Base-by-base conservation (phyloP, 1,140 invertebrate species). In the Pachypsylla venusta region DNA sequence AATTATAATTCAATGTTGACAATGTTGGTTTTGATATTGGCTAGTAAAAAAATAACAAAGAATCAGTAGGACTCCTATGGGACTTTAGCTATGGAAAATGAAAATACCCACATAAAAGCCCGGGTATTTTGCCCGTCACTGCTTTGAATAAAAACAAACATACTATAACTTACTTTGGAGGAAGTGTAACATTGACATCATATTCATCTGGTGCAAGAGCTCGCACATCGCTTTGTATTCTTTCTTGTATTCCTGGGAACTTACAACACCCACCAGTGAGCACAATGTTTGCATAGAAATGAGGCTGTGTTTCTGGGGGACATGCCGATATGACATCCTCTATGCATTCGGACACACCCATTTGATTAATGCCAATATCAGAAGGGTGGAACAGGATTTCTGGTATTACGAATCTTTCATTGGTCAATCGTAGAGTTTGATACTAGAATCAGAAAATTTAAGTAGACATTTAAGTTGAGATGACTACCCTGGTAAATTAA, bases 321-420 rank as follows among this genome's bases (percentile, higher is more conserved):
- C 87, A 88, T 0, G 73, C 67, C 62, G 81, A 76, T 5, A 94
- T 79, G 10, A 80, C 79, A 65, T 89, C 75, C 27, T 86, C 79
- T 48, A 98, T 83, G 13, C 88, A 84, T 76, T 99, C 94, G 0
- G 87, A 76, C 62, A 99, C 87, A 4, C 96, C 97, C 82, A 94
- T 93, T 73, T 95, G 87, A 53, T 83, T 77, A 54, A 99, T 89
- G 1, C 93, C 93, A 57, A 99, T 84, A 75, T 98, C 93, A 0
- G 87, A 91, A 0, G 97, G 96, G 70, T 88, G 80, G 70, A 99
- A 98, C 7, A 99, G 73, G 19, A 98, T 74, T 76, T 99, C 96
- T 0, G 97, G 94, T 48, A 98, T 84, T 0, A 85, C 76, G 72
- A 98, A 97, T 55, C 90, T 72, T 71, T 94, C 92, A 69, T 95